Evolutionary conservation across 2,888 invertebrate genomes (phyloP).

Genomic region (Hypomecis atomaria): DNA sequence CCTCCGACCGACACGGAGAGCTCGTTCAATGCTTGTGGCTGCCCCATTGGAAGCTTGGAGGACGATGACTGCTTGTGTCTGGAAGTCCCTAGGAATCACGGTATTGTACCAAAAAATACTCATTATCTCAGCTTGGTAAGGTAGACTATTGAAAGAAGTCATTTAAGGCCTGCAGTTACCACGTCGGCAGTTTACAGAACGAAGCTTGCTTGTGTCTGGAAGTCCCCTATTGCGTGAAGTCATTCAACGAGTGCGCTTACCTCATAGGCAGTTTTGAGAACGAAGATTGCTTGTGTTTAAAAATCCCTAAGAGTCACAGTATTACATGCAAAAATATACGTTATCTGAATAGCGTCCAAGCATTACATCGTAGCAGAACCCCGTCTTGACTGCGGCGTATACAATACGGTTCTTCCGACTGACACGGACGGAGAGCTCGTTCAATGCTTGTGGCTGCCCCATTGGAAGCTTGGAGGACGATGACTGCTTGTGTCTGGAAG

Average conservation of each 20-base stretch:
- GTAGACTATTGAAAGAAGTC: too few relatives aligned
- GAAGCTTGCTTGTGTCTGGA: too few relatives aligned
- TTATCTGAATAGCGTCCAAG: too few relatives aligned
- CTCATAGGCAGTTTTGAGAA: too few relatives aligned
- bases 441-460: constrained; percentile 64
- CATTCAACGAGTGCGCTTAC: too few relatives aligned
- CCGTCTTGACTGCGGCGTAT: constrained; percentile 44
- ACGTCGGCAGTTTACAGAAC: too few relatives aligned
- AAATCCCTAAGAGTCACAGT: too few relatives aligned
- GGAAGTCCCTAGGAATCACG: constrained; percentile 21
- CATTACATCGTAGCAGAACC: constrained; percentile 59
- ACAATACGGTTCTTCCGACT: constrained; percentile 49
- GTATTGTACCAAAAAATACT: constrained; percentile 15
- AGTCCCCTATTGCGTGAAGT: too few relatives aligned
- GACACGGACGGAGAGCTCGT: constrained; percentile 40
- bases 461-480: constrained; percentile 57
- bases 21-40: constrained; percentile 58
- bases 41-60: constrained; percentile 60
- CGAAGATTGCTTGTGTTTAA: too few relatives aligned
- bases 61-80: constrained; percentile 66
- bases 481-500: constrained; percentile 62
- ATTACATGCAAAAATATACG: too few relatives aligned
- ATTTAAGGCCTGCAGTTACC: too few relatives aligned
- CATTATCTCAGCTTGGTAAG: not conserved
- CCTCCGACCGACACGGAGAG: constrained; percentile 46